Evolutionary conservation across 1,140 invertebrate species (phyloP), one percentile per base, ranked within the genome.

Genomic region (Bombus confusus): DNA sequence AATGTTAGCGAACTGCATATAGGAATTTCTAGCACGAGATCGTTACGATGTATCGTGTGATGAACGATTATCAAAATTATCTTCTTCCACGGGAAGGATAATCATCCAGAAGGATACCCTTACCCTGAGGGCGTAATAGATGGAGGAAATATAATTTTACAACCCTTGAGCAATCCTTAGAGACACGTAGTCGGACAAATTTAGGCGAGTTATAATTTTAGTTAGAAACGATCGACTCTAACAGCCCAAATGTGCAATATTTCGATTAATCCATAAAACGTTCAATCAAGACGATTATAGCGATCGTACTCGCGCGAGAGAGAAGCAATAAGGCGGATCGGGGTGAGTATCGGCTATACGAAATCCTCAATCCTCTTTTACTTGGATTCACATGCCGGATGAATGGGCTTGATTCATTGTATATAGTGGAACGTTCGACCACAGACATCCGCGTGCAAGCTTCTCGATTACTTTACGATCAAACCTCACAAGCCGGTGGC

Each of bases 401-500:
- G 79, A 72, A 81, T 43, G n/a, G 22, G 22, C n/a, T 69, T 62
- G 52, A 34, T 74, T 64, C 80, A 74, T 74, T 34, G 37, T 1
- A n/a, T 74, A n/a, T 57, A 47, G 52, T 64, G 31, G 52, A 72
- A 37, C 47, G 43, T 80, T 79, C 62, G 64, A 79, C 68, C 78
- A 43, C 62, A 62, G 31, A 31, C 41, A 31, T 80, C 47, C n/a
- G 41, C n/a, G 37, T 41, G 52, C 41, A 66, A 82, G 72, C 59
- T 75, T 75, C 80, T 66, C 71, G 47, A 82, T 82, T 82, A 82
- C 80, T 82, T 66, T 66, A 34, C 80, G 80, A 66, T 75, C 71
- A 47, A 66, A 64, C 31, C 75, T 62, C 68, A 43, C 74, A 37
- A 57, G 41, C 71, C 47, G 43, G 25, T 39, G 12, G 34, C 12